These are phyloP conservation scores for Sapayoa aenigma DNA, from an alignment of 2,113 vertebrate genomes.

Conservation along the genomic window DNA sequence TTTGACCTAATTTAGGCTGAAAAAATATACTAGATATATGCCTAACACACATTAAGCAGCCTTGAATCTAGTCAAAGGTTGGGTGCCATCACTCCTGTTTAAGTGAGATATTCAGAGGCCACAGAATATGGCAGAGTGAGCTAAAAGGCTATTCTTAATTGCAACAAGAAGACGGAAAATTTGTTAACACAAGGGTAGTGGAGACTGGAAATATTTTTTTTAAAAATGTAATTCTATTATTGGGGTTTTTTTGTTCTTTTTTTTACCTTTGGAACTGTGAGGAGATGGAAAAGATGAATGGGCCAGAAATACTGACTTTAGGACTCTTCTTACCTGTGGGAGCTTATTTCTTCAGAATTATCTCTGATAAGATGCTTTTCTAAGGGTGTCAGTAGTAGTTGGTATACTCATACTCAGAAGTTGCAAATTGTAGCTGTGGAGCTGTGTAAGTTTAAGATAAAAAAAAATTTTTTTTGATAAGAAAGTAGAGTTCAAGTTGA, in stretches of 20 bases:
- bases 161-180: background rate
- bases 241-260: background rate
- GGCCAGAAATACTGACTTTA: background rate
- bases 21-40: background rate
- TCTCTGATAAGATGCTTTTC: background rate
- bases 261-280: background rate
- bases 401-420: background rate
- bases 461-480: background rate
- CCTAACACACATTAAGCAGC: background rate
- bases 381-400: background rate
- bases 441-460: background rate
- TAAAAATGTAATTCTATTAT: background rate
- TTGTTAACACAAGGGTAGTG: background rate
- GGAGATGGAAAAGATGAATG: background rate
- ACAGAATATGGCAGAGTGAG: background rate
- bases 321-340: background rate
- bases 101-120: background rate
- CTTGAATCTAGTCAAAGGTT: background rate
- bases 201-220: background rate
- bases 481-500: background rate
- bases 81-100: background rate
- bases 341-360: background rate
- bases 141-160: background rate
- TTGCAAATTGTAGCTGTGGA: background rate
- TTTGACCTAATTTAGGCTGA: background rate